Base-by-base conservation (phyloP, 92 coral and sea anemone genomes). In the Paragorgia papillata region DNA sequence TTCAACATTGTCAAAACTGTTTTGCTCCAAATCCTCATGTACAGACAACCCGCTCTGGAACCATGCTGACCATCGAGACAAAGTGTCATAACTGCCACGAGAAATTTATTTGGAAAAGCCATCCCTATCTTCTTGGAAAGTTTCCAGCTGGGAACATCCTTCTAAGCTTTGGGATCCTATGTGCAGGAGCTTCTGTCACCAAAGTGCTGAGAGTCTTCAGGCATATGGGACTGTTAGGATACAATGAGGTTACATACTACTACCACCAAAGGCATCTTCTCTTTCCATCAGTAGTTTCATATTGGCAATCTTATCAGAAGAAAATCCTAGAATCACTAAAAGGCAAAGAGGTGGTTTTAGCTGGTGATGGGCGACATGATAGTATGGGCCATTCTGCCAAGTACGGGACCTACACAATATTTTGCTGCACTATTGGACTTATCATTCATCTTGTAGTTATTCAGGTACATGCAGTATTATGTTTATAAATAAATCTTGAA, bases 1-100 rank as follows among this genome's bases (percentile, higher is more conserved):
- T 82, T 18, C 87, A 88, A 58, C 87, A 85, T 55, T 85, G 92
- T 54, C 89, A 89, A 34, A 18, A 71, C 54, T 88, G 87, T 53
- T 85, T 88, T 66, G 40, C 74, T 22, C 60, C 80, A 33, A 78
- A 79, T 22, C 92, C 92, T 27, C 28, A 34, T 1, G 57, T 22
- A 24, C 32, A 58, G 13, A 33, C 34, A 0, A 58, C 20, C 19
- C 79, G 44, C 9, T 57, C 49, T 57, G 80, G 75, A 57, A 61
- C 68, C 56, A 57, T 74, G 58, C 3, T 73, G 25, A 21, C 34
- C 34, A 41, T 73, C 25, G 32, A 35, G 14, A 58, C 55, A 6
- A 9, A 29, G 19, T 57, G 68, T 44, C 17, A 61, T 22, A 61
- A 61, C 56, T 74, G 80, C 37, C n/a, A 74, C 0, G 68, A 61